Evolutionary conservation across 2,888 invertebrate genomes (phyloP).

Genomic region (Synanthedon myopaeformis): DNA sequence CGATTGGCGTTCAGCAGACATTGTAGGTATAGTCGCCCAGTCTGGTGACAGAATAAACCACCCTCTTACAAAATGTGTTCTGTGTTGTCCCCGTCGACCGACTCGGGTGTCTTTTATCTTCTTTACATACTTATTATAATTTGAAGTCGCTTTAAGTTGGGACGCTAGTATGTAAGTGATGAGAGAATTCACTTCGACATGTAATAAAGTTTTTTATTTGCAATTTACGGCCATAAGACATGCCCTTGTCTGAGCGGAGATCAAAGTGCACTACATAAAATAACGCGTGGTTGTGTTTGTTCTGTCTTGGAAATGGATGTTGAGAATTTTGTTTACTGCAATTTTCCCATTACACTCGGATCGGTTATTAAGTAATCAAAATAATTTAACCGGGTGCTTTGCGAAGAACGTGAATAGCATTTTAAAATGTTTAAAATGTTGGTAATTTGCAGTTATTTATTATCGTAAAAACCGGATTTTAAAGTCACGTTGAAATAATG

Average conservation of each 20-base stretch:
- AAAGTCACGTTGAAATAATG: too few relatives aligned
- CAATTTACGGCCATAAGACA: conserved; percentile 29
- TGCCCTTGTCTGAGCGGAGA: conserved; percentile 17
- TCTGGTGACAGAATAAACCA: too few relatives aligned
- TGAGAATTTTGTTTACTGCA: conserved; percentile 21
- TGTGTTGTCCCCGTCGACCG: too few relatives aligned
- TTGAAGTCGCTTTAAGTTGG: too few relatives aligned
- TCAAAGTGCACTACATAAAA: conserved; percentile 35
- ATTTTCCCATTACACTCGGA: conserved; percentile 42
- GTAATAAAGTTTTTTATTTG: conserved; percentile 19
- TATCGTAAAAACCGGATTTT: neutral
- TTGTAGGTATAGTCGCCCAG: too few relatives aligned
- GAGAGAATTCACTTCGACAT: conserved; percentile 1
- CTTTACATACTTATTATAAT: too few relatives aligned
- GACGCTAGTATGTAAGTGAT: neutral
- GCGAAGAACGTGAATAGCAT: neutral
- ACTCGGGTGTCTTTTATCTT: too few relatives aligned
- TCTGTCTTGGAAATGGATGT: conserved; percentile 16
- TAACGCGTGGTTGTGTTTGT: conserved; percentile 37
- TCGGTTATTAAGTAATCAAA: conserved; percentile 50
- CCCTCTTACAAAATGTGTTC: too few relatives aligned
- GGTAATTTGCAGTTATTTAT: neutral
- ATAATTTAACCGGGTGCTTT: conserved; percentile 16
- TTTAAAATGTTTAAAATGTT: neutral
- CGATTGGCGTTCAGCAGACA: neutral